Evolutionary conservation across 2,888 invertebrate genomes (phyloP).

Genomic region (Sepiola atlantica): DNA sequence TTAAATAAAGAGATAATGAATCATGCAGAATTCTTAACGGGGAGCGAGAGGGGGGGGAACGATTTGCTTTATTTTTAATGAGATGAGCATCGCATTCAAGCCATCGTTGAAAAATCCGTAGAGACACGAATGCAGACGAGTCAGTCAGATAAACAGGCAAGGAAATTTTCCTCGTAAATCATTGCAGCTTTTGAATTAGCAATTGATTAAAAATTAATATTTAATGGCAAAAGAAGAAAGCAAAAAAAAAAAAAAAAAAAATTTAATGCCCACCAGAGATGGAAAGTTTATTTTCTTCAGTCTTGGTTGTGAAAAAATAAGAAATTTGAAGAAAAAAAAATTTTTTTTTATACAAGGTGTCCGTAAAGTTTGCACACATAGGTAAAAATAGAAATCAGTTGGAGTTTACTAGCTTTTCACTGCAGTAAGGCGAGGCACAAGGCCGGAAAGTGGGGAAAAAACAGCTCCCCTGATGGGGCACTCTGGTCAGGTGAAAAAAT

Average conservation of each 20-base stretch:
- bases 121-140: neutral
- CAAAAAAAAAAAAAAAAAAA: neutral
- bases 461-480: too few relatives aligned
- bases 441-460: too few relatives aligned
- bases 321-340: too few relatives aligned
- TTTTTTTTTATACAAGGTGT: too few relatives aligned
- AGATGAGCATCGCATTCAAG: neutral
- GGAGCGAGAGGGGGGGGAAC: neutral
- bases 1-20: neutral
- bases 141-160: neutral
- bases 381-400: too few relatives aligned
- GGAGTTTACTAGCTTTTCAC: too few relatives aligned
- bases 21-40: neutral
- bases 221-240: neutral
- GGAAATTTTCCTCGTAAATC: neutral
- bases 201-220: neutral
- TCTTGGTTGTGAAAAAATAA: neutral
- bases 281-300: neutral
- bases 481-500: too few relatives aligned
- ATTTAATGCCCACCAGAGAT: neutral
- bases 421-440: too few relatives aligned
- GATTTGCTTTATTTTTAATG: neutral
- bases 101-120: neutral
- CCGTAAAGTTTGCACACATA: too few relatives aligned
- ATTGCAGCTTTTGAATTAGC: neutral